A percentile compares a stretch with the other conserved stretches of the same genome.
phyloP scores from a whole-genome alignment of 2,888 invertebrate genomes.

The Stenchaetothrips biformis region DNA sequence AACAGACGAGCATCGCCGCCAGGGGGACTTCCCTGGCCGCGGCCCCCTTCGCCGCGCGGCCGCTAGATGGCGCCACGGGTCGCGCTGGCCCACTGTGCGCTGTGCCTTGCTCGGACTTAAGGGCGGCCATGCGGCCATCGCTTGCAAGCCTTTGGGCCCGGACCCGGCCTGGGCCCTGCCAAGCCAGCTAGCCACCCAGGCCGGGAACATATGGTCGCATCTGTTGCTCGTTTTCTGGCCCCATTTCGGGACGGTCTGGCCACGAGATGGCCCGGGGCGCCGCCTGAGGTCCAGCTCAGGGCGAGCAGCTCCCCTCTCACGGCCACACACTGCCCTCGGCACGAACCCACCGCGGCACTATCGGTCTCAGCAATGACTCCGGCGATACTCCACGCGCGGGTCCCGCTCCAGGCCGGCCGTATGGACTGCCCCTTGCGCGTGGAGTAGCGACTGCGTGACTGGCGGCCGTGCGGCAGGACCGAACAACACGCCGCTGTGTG shows the following conservation, averaged over 20 bases:
- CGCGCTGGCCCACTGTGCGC: neutral
- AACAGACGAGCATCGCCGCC: too few species aligned
- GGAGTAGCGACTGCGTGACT: too few species aligned
- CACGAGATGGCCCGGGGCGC: too few species aligned
- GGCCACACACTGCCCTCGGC: neutral
- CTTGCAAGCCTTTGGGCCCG: neutral
- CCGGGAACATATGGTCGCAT: constrained; percentile 11
- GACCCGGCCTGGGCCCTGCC: neutral
- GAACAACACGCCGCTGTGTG: too few species aligned
- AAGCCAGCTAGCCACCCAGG: neutral
- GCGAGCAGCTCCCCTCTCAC: neutral
- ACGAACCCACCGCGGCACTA: too few species aligned
- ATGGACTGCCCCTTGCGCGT: too few species aligned
- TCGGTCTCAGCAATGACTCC: too few species aligned
- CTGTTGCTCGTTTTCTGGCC: constrained; percentile 17
- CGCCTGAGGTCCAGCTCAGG: too few species aligned
- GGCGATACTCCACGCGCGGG: too few species aligned
- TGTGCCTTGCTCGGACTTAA: neutral
- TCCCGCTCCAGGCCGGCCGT: too few species aligned
- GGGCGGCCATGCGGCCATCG: constrained; percentile 5
- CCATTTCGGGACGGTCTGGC: neutral
- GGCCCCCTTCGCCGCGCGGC: neutral
- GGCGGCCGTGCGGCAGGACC: too few species aligned
- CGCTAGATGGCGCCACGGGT: neutral
- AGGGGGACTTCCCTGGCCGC: neutral